Conservation (phyloP, 1,140 invertebrate species). For the Vanessa atalanta region DNA sequence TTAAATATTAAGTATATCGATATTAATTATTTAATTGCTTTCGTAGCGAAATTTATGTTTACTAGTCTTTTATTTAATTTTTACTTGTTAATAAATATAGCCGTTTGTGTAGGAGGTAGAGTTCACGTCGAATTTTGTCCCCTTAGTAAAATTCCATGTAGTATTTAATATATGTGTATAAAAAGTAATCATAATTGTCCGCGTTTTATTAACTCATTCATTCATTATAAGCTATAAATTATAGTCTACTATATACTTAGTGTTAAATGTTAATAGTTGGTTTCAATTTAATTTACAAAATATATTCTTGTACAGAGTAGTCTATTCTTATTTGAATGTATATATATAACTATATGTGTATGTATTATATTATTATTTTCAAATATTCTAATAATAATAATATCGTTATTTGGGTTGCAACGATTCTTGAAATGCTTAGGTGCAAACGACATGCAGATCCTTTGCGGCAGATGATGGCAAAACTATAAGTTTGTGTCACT, state of each 20-base stretch:
- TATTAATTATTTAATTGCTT: conserved; percentile 3
- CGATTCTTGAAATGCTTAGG: neutral
- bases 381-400: conserved; percentile 7
- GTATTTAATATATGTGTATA: conserved; percentile 1
- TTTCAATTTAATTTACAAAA: neutral
- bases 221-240: neutral
- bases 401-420: neutral
- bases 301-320: conserved; percentile 6
- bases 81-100: neutral
- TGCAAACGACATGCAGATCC: too few species aligned
- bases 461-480: too few species aligned
- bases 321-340: neutral
- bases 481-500: too few species aligned
- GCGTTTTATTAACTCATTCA: neutral
- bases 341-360: neutral
- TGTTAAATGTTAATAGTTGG: neutral
- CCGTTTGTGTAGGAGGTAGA: neutral
- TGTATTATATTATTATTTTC: conserved; percentile 8
- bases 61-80: conserved; percentile 11
- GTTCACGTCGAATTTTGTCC: neutral
- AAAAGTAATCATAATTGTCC: neutral
- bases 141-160: neutral
- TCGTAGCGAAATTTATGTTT: neutral
- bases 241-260: neutral
- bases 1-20: neutral